A percentile compares a stretch with the other conserved stretches of the same genome.
These are phyloP conservation scores for Dicycla oo DNA, from an alignment of 2,888 invertebrate species.

Conservation along the genomic window DNA sequence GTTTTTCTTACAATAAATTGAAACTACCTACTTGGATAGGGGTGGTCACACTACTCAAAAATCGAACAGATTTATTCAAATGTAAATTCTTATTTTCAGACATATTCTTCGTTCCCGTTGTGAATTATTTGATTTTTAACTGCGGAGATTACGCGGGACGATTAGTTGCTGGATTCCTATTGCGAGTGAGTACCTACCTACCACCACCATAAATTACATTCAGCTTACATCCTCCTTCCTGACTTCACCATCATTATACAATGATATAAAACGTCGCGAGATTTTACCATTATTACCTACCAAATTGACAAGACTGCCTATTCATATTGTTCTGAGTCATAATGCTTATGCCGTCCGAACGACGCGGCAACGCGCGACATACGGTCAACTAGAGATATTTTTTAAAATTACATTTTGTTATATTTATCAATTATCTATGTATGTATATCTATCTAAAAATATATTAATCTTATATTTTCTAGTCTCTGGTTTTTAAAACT, in stretches of 20 bases:
- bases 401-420: no score
- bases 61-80: background rate
- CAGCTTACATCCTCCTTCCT: background rate
- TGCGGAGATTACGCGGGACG: slow-evolving; percentile 97
- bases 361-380: no score
- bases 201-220: background rate
- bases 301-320: background rate
- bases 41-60: background rate
- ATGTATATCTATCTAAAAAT: no score
- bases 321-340: background rate
- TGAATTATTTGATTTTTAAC: slow-evolving; percentile 97
- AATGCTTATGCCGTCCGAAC: background rate
- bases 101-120: slow-evolving; percentile 97
- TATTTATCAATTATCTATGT: no score
- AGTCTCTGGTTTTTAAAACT: no score
- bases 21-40: background rate
- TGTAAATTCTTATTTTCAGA: slow-evolving; percentile 90
- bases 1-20: background rate
- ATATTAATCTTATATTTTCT: no score
- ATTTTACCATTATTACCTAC: background rate
- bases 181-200: slow-evolving; percentile 90
- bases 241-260: background rate
- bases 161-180: slow-evolving; percentile 93
- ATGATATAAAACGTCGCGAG: background rate
- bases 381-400: background rate